Conservation (phyloP, 2,888 invertebrate species). For the Melanchra persicariae region DNA sequence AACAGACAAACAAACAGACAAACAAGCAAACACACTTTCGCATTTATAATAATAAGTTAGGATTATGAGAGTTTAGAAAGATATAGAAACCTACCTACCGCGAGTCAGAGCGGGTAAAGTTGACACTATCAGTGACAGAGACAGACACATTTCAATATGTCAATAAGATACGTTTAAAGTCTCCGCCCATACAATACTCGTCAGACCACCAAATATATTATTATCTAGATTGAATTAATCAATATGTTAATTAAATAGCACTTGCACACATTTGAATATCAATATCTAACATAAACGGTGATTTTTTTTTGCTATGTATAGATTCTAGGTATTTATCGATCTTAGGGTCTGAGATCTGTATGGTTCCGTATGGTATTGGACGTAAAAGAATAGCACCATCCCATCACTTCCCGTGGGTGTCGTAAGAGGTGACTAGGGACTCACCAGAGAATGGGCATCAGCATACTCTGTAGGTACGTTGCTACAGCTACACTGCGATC, state of each 20-base stretch:
- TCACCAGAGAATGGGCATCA: too few species aligned
- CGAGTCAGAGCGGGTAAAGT: neutral
- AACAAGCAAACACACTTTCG: too few species aligned
- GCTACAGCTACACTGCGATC: too few species aligned
- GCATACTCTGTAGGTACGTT: too few species aligned
- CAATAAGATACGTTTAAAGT: slow-evolving; percentile 19
- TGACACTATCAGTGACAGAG: slow-evolving; percentile 12
- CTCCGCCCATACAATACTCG: slow-evolving; percentile 38
- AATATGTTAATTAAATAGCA: slow-evolving; percentile 58
- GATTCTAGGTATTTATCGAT: neutral
- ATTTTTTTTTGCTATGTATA: slow-evolving; percentile 1
- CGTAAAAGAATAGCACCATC: too few species aligned
- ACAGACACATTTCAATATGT: slow-evolving; percentile 19
- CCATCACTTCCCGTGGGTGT: too few species aligned
- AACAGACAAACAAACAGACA: too few species aligned
- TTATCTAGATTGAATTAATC: slow-evolving; percentile 56
- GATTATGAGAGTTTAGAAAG: neutral
- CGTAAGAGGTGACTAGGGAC: too few species aligned
- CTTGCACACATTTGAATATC: slow-evolving; percentile 35
- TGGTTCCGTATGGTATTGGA: too few species aligned
- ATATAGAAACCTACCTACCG: neutral
- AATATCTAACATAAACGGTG: slow-evolving; percentile 2
- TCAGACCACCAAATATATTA: slow-evolving; percentile 28
- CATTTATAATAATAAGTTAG: too few species aligned
- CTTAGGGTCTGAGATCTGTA: neutral